Percentiles rank a stretch among this genome's conserved stretches.
These are phyloP conservation scores for Myripristis murdjan DNA, from an alignment of 2,797 vertebrate species.

Conservation along the genomic window DNA sequence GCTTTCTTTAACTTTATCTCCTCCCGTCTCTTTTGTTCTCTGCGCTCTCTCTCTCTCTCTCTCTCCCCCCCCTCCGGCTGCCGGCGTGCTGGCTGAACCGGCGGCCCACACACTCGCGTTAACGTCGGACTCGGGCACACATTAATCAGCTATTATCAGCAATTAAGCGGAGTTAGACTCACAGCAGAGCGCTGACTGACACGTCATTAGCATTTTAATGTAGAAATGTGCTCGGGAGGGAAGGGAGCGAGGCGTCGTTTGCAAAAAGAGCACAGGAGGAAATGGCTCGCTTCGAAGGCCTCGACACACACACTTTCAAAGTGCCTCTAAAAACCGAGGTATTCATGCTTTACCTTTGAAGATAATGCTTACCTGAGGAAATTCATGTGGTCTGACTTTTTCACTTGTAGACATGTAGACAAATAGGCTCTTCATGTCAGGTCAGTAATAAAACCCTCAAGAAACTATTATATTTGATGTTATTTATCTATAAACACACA, in stretches of 20 bases:
- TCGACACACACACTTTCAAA: background rate
- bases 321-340: background rate
- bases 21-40: too few relatives aligned
- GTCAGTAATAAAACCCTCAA: too few relatives aligned
- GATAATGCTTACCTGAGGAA: constrained; percentile 20
- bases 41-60: constrained; percentile 1
- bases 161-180: constrained; percentile 54
- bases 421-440: too few relatives aligned
- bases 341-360: constrained; percentile 1
- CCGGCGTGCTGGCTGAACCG: constrained; percentile 20
- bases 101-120: constrained; percentile 41
- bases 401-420: too few relatives aligned
- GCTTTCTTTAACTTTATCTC: constrained; percentile 20
- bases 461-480: too few relatives aligned
- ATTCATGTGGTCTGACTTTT: too few relatives aligned
- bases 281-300: background rate
- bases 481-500: constrained; percentile 40
- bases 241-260: constrained; percentile 2
- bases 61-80: constrained; percentile 20
- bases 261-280: background rate
- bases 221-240: constrained; percentile 30
- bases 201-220: constrained; percentile 50
- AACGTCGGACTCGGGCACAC: constrained; percentile 31
- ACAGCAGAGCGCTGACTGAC: constrained; percentile 27
- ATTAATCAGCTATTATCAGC: constrained; percentile 64